Evolutionary conservation across 2,797 vertebrate genomes (phyloP), one percentile per base, ranked within the genome.

Genomic region (Lutjanus argentimaculatus): DNA sequence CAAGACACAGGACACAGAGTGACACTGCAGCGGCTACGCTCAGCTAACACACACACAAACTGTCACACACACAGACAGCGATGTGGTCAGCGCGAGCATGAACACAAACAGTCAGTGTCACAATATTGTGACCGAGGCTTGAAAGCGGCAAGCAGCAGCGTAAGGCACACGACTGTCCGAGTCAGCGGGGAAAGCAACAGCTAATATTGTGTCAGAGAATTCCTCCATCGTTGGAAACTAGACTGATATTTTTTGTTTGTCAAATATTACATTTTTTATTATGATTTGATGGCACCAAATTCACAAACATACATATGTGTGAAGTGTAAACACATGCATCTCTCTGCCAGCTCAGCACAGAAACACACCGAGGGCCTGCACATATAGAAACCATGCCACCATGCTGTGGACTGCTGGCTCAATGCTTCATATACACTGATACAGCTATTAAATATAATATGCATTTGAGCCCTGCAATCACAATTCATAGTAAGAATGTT

Each of bases 21-120:
- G 77, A 80, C 68, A 79, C 56, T 36, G 56, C 56, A 61, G 77
- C 53, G 17, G 55, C 58, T 67, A 58, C n/a, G 72, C 65, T 79
- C 57, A 57, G 59, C 67, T 13, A 30, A 70, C 57, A 73, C 63
- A 78, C 63, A 57, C 52, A 62, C 55, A 75, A 6, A 51, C 45
- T 57, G 7, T 64, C 77, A 79, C 52, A 58, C 52, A 58, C 30
- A 36, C 51, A 80, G 17, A 88, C 68, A 66, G 55, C n/a, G 25
- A 79, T 79, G 77, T 80, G 83, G 77, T 83, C 87, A 85, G 72
- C 19, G 66, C 67, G 62, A 78, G 67, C 82, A 74, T 53, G 64
- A 89, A 79, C 79, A 79, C 83, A 75, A 77, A 82, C 87, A 57
- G 76, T 76, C 72, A 52, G 83, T 86, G 91, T 91, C 89, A 90